Evolutionary conservation across 1,140 invertebrate species (phyloP).

Genomic region (Hormaphis cornu): DNA sequence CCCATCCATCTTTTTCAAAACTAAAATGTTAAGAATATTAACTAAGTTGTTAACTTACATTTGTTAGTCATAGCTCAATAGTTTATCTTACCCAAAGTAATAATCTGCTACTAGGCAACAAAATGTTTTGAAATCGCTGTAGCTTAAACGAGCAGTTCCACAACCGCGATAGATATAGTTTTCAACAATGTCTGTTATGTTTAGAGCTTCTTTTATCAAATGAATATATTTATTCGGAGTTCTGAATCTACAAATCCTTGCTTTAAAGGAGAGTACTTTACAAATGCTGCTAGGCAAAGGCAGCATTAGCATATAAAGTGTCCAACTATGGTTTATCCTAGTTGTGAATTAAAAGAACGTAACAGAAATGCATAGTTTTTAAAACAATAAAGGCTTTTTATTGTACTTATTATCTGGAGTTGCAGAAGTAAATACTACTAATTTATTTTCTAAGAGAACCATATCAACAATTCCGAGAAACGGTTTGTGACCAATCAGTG

Average conservation of each 20-base stretch:
- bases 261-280: conserved; percentile 56
- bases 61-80: conserved; percentile 13
- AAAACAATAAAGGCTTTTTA: conserved; percentile 37
- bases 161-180: conserved; percentile 34
- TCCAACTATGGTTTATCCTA: conserved; percentile 45
- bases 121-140: conserved; percentile 50
- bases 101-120: conserved; percentile 55
- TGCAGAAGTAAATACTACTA: conserved; percentile 55
- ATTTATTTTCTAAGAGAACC: conserved; percentile 50
- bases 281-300: conserved; percentile 53
- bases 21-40: background rate
- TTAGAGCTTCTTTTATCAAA: conserved; percentile 55
- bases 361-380: background rate
- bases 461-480: conserved; percentile 62
- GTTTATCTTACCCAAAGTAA: conserved; percentile 49
- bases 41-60: background rate
- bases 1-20: conserved; percentile 43
- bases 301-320: conserved; percentile 55
- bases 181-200: conserved; percentile 44
- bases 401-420: conserved; percentile 12
- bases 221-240: conserved; percentile 52
- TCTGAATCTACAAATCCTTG: conserved; percentile 49
- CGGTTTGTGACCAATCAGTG: conserved; percentile 59
- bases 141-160: conserved; percentile 37
- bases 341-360: conserved; percentile 35